Evolutionary conservation across 2,888 invertebrate genomes (phyloP), one percentile per base, ranked within the genome.

Genomic region (Germaria angustata): DNA sequence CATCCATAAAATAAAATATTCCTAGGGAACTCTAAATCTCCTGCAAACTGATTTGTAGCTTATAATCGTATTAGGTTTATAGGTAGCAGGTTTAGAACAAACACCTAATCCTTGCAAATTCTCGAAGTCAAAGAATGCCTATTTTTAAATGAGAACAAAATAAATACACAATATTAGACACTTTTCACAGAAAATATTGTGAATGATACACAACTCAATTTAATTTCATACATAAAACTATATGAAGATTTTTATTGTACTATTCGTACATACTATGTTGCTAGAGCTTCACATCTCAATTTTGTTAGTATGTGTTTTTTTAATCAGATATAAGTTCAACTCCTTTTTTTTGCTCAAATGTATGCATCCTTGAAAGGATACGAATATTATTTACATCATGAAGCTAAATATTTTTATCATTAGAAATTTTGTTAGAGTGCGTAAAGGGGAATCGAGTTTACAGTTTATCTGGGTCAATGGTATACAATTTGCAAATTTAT

Each of bases 391-490:
- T 59, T 11, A 24, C 15, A 13, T 17, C 17, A 36, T 49, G 13
- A 17, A 61, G 24, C 5, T 9, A n/a, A 36, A 61, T 36, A 72
- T 49, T 59, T 49, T 44, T 49, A 36, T 15, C 55, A 24, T 44
- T 59, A n/a, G 6, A 36, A 46, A 57, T n/a, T 44, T 41, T 46
- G n/a, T 11, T 32, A 57, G 22, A 57, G 15, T 44, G 69, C 44
- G 55, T 57, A 57, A 20, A 55, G 34, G 11, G 34, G 3, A 44
- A 34, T 57, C 22, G 57, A 17, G 9, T 15, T n/a, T 34, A n/a
- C 7, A 15, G n/a, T 44, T 44, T 57, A 69, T 57, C 34, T 55
- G 44, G 69, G 69, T 57, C 69, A 69, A 24, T 69, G 41, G 53
- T n/a, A 41, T 44, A 32, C 41, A 8, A 20, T 46, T 41, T 57